These are phyloP conservation scores for Neodiprion virginianus DNA, from an alignment of 1,140 invertebrate species.

Conservation along the genomic window DNA sequence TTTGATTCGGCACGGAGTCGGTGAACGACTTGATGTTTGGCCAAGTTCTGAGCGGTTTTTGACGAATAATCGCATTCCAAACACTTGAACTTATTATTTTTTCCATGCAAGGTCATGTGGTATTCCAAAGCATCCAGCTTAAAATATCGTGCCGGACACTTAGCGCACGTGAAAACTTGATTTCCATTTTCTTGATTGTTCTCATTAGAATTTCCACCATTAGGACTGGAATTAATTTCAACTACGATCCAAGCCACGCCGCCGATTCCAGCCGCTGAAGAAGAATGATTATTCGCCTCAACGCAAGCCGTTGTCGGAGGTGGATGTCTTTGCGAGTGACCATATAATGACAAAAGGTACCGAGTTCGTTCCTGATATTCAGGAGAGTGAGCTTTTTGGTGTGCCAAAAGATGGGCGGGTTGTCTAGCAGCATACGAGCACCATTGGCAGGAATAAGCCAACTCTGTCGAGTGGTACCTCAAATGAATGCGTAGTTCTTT, in stretches of 20 bases:
- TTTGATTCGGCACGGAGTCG: slow-evolving; percentile 45
- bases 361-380: slow-evolving; percentile 84
- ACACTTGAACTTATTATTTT: slow-evolving; percentile 75
- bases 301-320: slow-evolving; percentile 69
- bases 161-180: slow-evolving; percentile 65
- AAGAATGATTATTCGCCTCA: slow-evolving; percentile 38
- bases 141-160: slow-evolving; percentile 75
- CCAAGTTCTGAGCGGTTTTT: slow-evolving; percentile 78
- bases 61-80: slow-evolving; percentile 85
- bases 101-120: slow-evolving; percentile 75
- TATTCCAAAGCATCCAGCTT: slow-evolving; percentile 75
- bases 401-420: slow-evolving; percentile 72
- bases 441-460: slow-evolving; percentile 73
- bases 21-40: slow-evolving; percentile 75
- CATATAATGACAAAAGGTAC: slow-evolving; percentile 72
- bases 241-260: slow-evolving; percentile 53
- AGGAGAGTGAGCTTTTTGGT: slow-evolving; percentile 78
- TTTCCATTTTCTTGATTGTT: slow-evolving; percentile 27
- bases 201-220: slow-evolving; percentile 2
- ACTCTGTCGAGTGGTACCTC: slow-evolving; percentile 70
- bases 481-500: slow-evolving; percentile 74
- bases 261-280: slow-evolving; percentile 18
- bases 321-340: slow-evolving; percentile 67
- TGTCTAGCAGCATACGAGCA: slow-evolving; percentile 82
- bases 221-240: slow-evolving; percentile 28